Conservation (phyloP, 1,140 invertebrate species). For the Samia ricini region DNA sequence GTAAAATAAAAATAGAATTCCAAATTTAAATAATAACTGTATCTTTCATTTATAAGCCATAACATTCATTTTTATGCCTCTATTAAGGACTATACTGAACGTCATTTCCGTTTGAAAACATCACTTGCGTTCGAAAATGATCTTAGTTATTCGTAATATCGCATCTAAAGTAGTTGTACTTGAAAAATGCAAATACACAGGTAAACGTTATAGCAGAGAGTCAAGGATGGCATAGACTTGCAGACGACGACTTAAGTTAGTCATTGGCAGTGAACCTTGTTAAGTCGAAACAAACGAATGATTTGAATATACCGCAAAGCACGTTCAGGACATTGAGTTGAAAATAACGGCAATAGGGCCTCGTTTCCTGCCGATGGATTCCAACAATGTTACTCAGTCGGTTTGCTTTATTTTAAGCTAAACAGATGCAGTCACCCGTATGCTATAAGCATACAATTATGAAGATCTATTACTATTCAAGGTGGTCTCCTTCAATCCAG, state of each 20-base stretch:
- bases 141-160: too few species aligned
- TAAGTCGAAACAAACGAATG: constrained; percentile 10
- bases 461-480: not conserved
- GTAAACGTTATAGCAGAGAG: not conserved
- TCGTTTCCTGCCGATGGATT: constrained; percentile 5
- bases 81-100: too few species aligned
- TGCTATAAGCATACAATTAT: not conserved
- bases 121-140: too few species aligned
- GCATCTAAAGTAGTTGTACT: too few species aligned
- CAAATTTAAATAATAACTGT: too few species aligned
- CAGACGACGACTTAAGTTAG: not conserved
- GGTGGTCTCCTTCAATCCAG: not conserved
- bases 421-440: not conserved
- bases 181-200: not conserved
- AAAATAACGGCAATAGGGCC: constrained; percentile 9
- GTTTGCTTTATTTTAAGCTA: constrained; percentile 9
- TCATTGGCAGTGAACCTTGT: not conserved
- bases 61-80: too few species aligned
- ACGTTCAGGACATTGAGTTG: constrained; percentile 10
- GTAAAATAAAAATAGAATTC: too few species aligned
- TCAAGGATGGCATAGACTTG: not conserved
- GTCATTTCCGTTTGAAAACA: too few species aligned
- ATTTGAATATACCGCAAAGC: constrained; percentile 6
- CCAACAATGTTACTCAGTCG: constrained; percentile 10
- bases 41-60: too few species aligned